A percentile compares a stretch with the other conserved stretches of the same genome.
These are phyloP conservation scores for Nomada flava DNA, from an alignment of 2,888 invertebrate species.

Conservation along the genomic window DNA sequence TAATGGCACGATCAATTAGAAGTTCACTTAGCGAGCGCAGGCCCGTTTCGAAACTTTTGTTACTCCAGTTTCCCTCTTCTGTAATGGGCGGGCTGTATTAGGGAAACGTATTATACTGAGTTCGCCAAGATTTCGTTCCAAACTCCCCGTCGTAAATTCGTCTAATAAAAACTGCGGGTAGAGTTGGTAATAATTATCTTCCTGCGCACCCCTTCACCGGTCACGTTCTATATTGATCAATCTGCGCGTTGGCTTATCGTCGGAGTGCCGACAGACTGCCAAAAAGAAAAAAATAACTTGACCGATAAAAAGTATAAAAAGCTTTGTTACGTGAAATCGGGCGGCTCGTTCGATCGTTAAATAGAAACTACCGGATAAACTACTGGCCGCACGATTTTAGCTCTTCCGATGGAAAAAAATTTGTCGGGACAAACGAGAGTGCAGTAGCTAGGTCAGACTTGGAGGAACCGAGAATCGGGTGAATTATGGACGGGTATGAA, in stretches of 20 bases:
- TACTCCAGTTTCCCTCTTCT: not conserved
- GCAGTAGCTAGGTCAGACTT: not conserved
- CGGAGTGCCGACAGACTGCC: not conserved
- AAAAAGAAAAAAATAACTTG: constrained; percentile 9
- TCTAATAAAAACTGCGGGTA: constrained; percentile 13
- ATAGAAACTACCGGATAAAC: constrained; percentile 29
- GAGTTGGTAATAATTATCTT: not conserved
- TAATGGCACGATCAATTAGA: constrained; percentile 11
- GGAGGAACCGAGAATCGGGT: constrained; percentile 9
- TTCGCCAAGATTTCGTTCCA: not conserved
- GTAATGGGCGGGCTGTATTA: not conserved
- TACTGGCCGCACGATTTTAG: too few species aligned
- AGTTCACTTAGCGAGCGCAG: not conserved
- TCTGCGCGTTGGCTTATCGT: not conserved
- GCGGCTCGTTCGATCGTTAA: constrained; percentile 15
- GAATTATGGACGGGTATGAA: constrained; percentile 50
- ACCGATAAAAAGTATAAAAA: constrained; percentile 26
- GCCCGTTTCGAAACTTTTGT: constrained; percentile 20
- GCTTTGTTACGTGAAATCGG: constrained; percentile 23
- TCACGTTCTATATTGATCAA: constrained; percentile 19
- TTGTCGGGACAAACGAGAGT: not conserved
- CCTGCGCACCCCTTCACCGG: not conserved
- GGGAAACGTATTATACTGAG: too few species aligned
- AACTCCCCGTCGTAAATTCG: constrained; percentile 17
- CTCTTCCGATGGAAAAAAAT: constrained; percentile 6